Conservation (phyloP, 2,797 vertebrate genomes). For the Vipera latastei region DNA sequence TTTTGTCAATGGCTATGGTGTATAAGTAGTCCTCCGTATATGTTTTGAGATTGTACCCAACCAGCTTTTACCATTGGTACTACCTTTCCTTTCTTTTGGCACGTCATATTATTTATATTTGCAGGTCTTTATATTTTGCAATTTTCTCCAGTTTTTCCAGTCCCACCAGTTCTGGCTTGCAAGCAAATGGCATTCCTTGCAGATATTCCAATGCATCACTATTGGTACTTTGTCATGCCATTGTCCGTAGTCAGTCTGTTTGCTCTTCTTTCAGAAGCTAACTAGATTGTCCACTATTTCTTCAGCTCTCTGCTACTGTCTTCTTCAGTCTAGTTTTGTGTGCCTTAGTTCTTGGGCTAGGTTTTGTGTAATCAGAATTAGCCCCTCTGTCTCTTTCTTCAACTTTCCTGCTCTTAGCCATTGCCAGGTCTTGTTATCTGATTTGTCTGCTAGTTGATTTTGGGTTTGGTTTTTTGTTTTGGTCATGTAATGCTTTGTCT, state of each 20-base stretch:
- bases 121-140: background rate
- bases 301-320: background rate
- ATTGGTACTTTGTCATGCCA: background rate
- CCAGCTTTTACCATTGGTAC: background rate
- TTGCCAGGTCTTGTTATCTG: background rate
- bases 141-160: background rate
- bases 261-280: background rate
- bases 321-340: background rate
- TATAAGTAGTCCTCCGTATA: background rate
- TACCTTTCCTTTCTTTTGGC: background rate
- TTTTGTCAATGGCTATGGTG: background rate
- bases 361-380: background rate
- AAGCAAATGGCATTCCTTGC: background rate
- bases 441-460: background rate
- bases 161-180: background rate
- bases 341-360: background rate
- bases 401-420: background rate
- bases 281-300: background rate
- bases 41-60: background rate
- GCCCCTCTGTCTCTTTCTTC: no score
- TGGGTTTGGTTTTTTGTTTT: background rate
- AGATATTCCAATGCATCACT: background rate
- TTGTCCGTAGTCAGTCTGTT: background rate
- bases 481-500: background rate
- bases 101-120: background rate